Evolutionary conservation across 2,888 invertebrate genomes (phyloP).

Genomic region (Chelonus formosanus): DNA sequence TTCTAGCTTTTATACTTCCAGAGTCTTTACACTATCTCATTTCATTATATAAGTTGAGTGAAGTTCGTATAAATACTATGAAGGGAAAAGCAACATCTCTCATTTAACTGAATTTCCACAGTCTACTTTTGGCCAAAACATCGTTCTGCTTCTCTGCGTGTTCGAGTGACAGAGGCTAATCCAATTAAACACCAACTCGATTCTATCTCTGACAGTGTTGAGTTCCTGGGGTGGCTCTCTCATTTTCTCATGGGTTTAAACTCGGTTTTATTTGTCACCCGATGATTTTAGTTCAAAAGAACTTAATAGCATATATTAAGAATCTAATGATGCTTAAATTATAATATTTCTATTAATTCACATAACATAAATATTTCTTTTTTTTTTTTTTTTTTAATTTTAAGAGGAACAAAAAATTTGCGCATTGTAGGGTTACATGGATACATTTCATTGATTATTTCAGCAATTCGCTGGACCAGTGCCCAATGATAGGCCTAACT

Average conservation of each 20-base stretch:
- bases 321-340: too few relatives aligned
- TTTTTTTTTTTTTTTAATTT: background rate
- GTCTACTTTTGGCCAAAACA: slow-evolving; percentile 7
- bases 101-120: slow-evolving; percentile 25
- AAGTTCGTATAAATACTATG: slow-evolving; percentile 2
- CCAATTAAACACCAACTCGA: slow-evolving; percentile 29
- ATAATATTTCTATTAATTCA: too few relatives aligned
- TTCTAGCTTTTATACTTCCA: background rate
- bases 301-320: too few relatives aligned
- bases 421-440: too few relatives aligned
- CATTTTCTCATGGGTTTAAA: background rate
- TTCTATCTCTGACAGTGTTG: slow-evolving; percentile 21
- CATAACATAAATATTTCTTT: too few relatives aligned
- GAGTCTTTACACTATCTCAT: background rate
- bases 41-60: background rate
- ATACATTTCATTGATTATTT: background rate
- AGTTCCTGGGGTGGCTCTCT: background rate
- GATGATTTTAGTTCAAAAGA: too few relatives aligned
- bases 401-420: too few relatives aligned
- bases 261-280: too few relatives aligned
- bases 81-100: slow-evolving; percentile 13
- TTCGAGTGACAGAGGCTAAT: slow-evolving; percentile 23
- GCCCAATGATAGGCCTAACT: slow-evolving; percentile 45
- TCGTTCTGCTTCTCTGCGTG: slow-evolving; percentile 19
- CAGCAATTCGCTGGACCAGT: slow-evolving; percentile 42